Conservation (phyloP, 1,140 invertebrate species). For the Ceratina calcarata region DNA sequence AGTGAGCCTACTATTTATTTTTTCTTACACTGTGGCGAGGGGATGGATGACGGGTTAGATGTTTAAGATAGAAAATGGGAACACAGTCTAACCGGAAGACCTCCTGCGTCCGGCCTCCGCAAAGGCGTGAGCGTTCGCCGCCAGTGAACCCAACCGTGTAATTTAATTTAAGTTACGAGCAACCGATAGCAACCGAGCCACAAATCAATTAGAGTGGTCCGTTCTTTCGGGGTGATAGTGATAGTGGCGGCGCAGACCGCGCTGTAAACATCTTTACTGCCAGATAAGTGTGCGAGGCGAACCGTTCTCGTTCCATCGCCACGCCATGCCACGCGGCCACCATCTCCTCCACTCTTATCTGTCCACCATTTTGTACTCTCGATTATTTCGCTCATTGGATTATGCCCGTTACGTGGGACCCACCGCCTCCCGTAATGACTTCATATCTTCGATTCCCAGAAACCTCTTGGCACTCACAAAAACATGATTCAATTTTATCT, state of each 20-base stretch:
- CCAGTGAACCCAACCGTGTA: slow-evolving; percentile 64
- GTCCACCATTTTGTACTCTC: slow-evolving; percentile 71
- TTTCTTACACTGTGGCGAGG: too few species aligned
- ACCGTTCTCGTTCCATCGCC: slow-evolving; percentile 27
- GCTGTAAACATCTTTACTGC: slow-evolving; percentile 79
- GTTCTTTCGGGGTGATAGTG: slow-evolving; percentile 71
- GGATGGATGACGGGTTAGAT: too few species aligned
- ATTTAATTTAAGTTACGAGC: slow-evolving; percentile 78
- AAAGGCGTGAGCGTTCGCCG: slow-evolving; percentile 51
- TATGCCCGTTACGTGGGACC: slow-evolving; percentile 55
- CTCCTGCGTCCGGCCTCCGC: slow-evolving; percentile 45
- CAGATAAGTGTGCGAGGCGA: slow-evolving; percentile 68
- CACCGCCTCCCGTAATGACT: neutral
- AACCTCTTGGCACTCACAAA: neutral
- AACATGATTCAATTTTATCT: neutral
- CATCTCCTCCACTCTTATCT: slow-evolving; percentile 55
- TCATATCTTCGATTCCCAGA: neutral
- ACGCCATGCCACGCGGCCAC: slow-evolving; percentile 31
- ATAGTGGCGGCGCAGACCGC: slow-evolving; percentile 69
- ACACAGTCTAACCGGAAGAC: slow-evolving; percentile 18
- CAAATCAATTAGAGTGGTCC: slow-evolving; percentile 77
- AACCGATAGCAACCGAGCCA: slow-evolving; percentile 69
- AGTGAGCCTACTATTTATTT: too few species aligned
- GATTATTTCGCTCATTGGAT: slow-evolving; percentile 69
- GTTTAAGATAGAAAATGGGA: neutral